Percentiles rank a stretch among this genome's conserved stretches.
Evolutionary conservation across 1,140 invertebrate species (phyloP).

Genomic region (Notospermus geniculatus): DNA sequence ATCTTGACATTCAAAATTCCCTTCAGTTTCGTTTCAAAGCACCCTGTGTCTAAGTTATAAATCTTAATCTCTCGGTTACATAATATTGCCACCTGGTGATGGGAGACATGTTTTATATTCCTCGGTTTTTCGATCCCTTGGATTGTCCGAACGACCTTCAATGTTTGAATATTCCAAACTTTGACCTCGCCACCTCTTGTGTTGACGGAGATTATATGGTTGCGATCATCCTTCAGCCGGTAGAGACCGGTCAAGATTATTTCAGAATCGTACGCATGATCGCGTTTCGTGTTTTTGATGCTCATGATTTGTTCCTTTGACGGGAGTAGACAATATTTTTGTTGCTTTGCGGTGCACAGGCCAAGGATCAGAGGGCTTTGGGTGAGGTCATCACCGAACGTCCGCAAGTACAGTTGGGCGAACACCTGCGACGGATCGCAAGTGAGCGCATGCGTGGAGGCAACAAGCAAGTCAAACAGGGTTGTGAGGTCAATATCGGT

Average conservation of each 20-base stretch:
- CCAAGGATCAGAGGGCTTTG: background rate
- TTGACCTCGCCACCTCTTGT: conserved; percentile 72
- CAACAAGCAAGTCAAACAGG: conserved; percentile 39
- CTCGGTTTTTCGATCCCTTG: conserved; percentile 61
- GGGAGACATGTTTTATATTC: conserved; percentile 59
- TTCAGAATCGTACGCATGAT: conserved; percentile 39
- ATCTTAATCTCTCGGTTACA: conserved; percentile 76
- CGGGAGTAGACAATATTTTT: too few species aligned
- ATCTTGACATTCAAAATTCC: conserved; percentile 90
- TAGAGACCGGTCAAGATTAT: conserved; percentile 31
- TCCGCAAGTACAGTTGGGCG: conserved; percentile 36
- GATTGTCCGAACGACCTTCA: conserved; percentile 67
- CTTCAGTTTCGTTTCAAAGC: conserved; percentile 71
- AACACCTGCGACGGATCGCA: background rate
- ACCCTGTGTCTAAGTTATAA: conserved; percentile 74
- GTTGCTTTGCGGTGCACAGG: background rate
- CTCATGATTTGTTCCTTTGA: too few species aligned
- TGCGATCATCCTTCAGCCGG: conserved; percentile 52
- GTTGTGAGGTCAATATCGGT: conserved; percentile 56
- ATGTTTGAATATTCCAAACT: conserved; percentile 65
- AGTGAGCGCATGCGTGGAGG: conserved; percentile 59
- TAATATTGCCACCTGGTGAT: conserved; percentile 72
- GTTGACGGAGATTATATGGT: conserved; percentile 70
- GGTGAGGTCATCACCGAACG: background rate
- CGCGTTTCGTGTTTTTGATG: too few species aligned